Evolutionary conservation across 2,113 vertebrate genomes (phyloP).

Genomic region (Anolis carolinensis): DNA sequence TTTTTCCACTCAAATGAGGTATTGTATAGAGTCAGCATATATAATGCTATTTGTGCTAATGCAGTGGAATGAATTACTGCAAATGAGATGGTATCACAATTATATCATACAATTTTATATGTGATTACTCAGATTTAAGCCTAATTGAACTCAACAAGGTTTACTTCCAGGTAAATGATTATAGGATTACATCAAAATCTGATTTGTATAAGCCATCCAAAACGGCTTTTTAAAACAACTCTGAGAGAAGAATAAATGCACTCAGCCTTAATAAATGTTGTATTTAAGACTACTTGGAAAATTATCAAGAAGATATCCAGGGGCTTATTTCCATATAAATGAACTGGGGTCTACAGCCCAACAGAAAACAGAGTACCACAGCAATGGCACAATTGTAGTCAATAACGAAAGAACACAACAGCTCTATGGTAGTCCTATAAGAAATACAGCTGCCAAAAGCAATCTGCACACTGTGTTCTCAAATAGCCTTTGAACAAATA

Average conservation of each 20-base stretch:
- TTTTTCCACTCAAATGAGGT: constrained; percentile 23
- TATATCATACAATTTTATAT: neutral
- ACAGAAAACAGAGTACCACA: neutral
- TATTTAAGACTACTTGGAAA: neutral
- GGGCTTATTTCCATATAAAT: constrained; percentile 14
- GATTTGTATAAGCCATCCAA: neutral
- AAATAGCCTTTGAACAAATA: neutral
- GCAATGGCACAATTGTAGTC: neutral
- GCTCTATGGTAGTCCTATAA: neutral
- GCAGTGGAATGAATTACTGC: constrained; percentile 6
- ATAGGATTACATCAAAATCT: neutral
- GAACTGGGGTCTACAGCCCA: neutral
- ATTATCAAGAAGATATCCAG: neutral
- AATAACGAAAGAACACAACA: neutral
- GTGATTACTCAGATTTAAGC: neutral
- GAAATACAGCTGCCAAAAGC: neutral
- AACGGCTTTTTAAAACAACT: neutral
- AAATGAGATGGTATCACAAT: neutral
- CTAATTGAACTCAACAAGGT: neutral
- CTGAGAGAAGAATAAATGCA: neutral
- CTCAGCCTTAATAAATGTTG: neutral
- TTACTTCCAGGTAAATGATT: neutral
- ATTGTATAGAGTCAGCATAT: neutral
- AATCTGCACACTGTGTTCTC: neutral
- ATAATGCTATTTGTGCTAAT: neutral